These are phyloP conservation scores for Brachionus asplanchnoidis DNA, from an alignment of 1,140 invertebrate species.

Conservation along the genomic window DNA sequence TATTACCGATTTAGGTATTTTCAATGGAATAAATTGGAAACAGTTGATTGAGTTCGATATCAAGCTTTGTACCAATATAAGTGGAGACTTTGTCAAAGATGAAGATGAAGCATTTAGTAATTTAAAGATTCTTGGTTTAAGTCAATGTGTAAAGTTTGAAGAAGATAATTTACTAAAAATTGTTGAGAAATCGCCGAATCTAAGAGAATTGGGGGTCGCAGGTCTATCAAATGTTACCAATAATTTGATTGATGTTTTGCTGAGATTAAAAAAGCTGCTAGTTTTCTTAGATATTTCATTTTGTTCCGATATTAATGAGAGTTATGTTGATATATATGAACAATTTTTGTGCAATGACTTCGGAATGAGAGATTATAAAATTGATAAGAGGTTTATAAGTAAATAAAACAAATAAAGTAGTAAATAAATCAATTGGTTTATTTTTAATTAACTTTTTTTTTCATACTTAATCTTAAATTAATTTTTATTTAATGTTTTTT, in stretches of 20 bases:
- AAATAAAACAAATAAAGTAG: not conserved
- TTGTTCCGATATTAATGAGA: slow-evolving; percentile 21
- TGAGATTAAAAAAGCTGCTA: not conserved
- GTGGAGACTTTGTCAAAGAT: slow-evolving; percentile 27
- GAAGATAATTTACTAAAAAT: slow-evolving; percentile 23
- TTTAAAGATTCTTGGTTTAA: slow-evolving; percentile 5
- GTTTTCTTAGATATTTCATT: slow-evolving; percentile 33
- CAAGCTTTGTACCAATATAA: slow-evolving; percentile 20
- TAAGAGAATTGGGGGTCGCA: not conserved
- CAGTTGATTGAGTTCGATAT: slow-evolving; percentile 11
- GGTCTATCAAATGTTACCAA: not conserved
- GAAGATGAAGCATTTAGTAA: not conserved
- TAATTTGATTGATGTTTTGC: not conserved
- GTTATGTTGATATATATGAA: slow-evolving; percentile 21
- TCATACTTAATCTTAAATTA: not conserved
- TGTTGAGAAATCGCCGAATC: not conserved
- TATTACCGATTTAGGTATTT: slow-evolving; percentile 27
- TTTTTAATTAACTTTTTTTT: not conserved
- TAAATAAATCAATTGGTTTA: no score
- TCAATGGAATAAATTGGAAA: slow-evolving; percentile 21
- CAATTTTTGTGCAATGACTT: slow-evolving; percentile 33
- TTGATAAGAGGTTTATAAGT: slow-evolving; percentile 39
- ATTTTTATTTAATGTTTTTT: no score
- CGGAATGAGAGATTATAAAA: slow-evolving; percentile 9
- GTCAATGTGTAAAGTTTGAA: slow-evolving; percentile 15